Evolutionary conservation across 2,888 invertebrate genomes (phyloP).

Genomic region (Willowsia nigromaculata): DNA sequence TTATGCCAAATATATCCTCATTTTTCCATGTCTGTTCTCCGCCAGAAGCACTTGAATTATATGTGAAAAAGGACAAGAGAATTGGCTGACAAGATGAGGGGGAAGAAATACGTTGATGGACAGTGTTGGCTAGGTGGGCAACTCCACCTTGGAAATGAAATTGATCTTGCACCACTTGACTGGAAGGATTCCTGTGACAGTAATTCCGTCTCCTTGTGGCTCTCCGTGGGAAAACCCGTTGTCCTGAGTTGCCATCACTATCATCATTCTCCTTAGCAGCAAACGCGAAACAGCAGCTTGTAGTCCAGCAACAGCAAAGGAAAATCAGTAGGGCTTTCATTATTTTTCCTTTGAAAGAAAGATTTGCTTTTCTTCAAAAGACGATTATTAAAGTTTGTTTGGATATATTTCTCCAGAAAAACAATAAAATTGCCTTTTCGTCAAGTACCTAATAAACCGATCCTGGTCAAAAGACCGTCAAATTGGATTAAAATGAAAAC

Average conservation of each 20-base stretch:
- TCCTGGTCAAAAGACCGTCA: background rate
- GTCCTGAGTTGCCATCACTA: background rate
- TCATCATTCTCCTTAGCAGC: background rate
- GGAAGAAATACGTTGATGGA: background rate
- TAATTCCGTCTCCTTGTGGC: background rate
- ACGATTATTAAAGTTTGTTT: background rate
- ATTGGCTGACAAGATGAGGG: slow-evolving; percentile 14
- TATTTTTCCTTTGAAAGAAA: background rate
- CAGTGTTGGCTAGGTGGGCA: background rate
- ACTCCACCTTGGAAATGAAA: background rate
- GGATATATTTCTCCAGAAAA: background rate
- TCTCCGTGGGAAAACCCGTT: background rate
- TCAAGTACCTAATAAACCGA: background rate
- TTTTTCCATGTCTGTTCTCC: background rate
- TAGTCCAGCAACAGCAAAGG: background rate
- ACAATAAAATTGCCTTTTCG: background rate
- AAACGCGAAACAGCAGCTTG: background rate
- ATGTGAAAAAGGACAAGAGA: background rate
- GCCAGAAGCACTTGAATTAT: background rate
- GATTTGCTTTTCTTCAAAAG: background rate
- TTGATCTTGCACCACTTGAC: background rate
- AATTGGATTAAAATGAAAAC: background rate
- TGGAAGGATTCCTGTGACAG: slow-evolving; percentile 13
- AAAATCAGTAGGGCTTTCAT: background rate
- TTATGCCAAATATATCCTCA: background rate